A percentile compares a stretch with the other conserved stretches of the same genome.
These are phyloP conservation scores for Mus minutoides DNA, from an alignment of 2,797 vertebrate genomes.

Conservation along the genomic window DNA sequence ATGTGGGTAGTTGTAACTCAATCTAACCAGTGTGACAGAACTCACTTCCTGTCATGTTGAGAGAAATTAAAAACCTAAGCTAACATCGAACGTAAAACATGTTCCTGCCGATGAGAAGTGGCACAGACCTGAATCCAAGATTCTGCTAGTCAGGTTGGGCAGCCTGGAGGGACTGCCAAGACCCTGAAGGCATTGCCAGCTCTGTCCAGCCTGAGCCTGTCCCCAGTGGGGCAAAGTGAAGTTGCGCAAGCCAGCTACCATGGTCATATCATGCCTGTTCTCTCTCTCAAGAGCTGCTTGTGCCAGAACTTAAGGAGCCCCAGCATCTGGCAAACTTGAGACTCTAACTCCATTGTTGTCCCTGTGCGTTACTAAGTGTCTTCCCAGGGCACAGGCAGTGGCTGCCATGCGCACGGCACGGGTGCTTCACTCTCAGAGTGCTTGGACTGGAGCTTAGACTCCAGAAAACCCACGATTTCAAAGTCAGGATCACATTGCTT, in stretches of 20 bases:
- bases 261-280: not conserved
- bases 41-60: not conserved
- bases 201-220: not conserved
- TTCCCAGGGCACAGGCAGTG: not conserved
- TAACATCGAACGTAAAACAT: not conserved
- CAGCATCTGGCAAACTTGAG: not conserved
- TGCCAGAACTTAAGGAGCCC: not conserved
- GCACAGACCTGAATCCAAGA: not conserved
- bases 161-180: not conserved
- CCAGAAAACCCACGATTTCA: not conserved
- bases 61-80: not conserved
- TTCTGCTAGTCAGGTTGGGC: not conserved
- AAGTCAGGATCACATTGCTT: not conserved
- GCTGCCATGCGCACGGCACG: no score
- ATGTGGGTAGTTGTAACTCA: not conserved
- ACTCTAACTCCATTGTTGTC: not conserved
- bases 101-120: not conserved
- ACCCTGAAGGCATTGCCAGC: not conserved
- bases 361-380: not conserved
- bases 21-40: not conserved
- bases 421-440: not conserved
- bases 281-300: not conserved
- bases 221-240: not conserved
- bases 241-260: not conserved
- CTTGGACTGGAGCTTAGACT: not conserved